Evolutionary conservation across 2,113 vertebrate species (phyloP), one percentile per base, ranked within the genome.

Genomic region (Piprites chloris): DNA sequence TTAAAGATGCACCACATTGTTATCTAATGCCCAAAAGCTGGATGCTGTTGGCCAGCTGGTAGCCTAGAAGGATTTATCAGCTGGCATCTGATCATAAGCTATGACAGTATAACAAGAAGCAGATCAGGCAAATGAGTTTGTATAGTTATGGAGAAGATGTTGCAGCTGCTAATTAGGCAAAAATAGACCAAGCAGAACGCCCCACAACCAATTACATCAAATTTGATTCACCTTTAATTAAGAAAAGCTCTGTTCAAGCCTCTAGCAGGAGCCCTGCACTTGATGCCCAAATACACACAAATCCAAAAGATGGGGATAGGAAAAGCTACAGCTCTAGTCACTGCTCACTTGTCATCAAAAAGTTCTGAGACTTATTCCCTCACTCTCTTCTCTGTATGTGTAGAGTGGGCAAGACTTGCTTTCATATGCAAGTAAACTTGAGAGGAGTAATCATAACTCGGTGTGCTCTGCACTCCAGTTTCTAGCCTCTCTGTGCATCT

Each of bases 151-250:
- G 32, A 87, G n/a, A 95, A 79, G 71, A 83, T 74, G 59, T 11
- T 83, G 65, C 79, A 87, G 75, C 71, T 83, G 59, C 53, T 83
- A 91, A 91, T 88, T 56, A 88, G 39, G 42, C 39, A 90, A 91
- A 93, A 94, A 93, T 5, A 93, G 78, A 91, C 41, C 22, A 56
- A 82, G 62, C 41, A 90, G 74, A 89, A 85, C 67, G 37, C 67
- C 76, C 53, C 50, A 76, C 62, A 91, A 91, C 41, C 79, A 94
- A 87, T 61, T 93, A 72, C 23, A 85, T 80, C 74, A 90, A 93
- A 72, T n/a, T 46, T 76, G 41, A 87, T 72, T 91, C 17, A 85
- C 58, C 85, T 93, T 87, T 62, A 79, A 93, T 94, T 94, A 91
- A 69, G 68, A 75, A 89, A 78, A 93, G 27, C 46, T 76, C 90